Base-by-base conservation (phyloP, 1,140 invertebrate species). In the Orius insidiosus region DNA sequence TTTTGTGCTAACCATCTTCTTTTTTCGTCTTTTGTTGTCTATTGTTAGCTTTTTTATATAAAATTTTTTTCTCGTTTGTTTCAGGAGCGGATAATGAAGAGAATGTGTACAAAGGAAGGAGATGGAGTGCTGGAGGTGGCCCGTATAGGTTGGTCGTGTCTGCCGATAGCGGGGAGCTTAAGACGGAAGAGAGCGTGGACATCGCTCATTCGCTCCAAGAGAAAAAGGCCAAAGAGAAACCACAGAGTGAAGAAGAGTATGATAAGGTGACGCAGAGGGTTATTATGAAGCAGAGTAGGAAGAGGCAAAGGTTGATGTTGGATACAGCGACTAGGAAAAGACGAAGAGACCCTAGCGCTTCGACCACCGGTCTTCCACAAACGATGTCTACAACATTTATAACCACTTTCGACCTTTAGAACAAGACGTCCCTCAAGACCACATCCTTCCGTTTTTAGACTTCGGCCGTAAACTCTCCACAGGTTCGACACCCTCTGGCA, bases 371-470 rank as follows among this genome's bases (percentile, higher is more conserved):
- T 8, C 32, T 43, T 14, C 52, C 54, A 1, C 46, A 49, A 24
- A 52, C 52, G 9, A 49, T 54, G 36, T 50, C 50, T 46, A 53
- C 40, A 50, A 52, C 18, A 33, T 55, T 6, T 52, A 55, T 40
- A 51, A 55, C 39, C 50, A 55, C 30, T 55, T 53, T 38, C 34
- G 53, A 11, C 54, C 54, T 3, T 16, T 54, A 30, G 50, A 54
- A 5, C 42, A 46, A 34, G 54, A 53, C 16, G 49, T 54, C 9
- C 52, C 52, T 8, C 42, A 47, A 34, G 51, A 55, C n/a, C 38
- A 47, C 15, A 45, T 55, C 18, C 37, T 52, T n/a, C 54, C 52
- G 2, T 55, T 55, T 43, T 32, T 55, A n/a, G 53, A 55, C 31
- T 55, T 55, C 18, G 54, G 54, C 6, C 30, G 47, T 8, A 55